These are phyloP conservation scores for Drosophila longiperda DNA, from an alignment of 2,888 invertebrate species.

Conservation along the genomic window DNA sequence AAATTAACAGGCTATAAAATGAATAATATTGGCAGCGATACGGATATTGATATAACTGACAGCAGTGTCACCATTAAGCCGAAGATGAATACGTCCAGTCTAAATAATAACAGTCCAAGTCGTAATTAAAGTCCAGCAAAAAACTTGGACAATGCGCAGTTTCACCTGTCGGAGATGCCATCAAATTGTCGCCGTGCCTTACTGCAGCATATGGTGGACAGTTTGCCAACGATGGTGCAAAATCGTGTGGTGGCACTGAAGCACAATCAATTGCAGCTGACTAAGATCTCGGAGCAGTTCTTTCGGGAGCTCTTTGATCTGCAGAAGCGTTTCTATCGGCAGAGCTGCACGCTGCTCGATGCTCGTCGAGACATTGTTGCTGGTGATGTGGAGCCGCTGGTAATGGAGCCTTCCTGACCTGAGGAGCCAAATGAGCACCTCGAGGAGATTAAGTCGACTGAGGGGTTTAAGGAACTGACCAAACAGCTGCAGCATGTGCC, in stretches of 20 bases:
- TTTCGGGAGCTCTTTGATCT: slow-evolving; percentile 60
- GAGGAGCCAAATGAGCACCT: slow-evolving; percentile 46
- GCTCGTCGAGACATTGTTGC: slow-evolving; percentile 54
- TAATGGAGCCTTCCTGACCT: slow-evolving; percentile 45
- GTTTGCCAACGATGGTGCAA: slow-evolving; percentile 42
- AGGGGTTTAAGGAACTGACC: slow-evolving; percentile 53
- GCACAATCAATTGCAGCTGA: slow-evolving; percentile 59
- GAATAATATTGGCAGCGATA: slow-evolving; percentile 23
- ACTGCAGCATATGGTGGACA: slow-evolving; percentile 57
- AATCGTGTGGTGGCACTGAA: slow-evolving; percentile 58
- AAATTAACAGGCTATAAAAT: slow-evolving; percentile 37
- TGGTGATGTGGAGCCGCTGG: slow-evolving; percentile 55
- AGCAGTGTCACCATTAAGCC: slow-evolving; percentile 16
- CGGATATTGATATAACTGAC: slow-evolving; percentile 32
- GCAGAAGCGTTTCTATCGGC: slow-evolving; percentile 57
- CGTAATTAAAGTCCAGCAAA: slow-evolving; percentile 36
- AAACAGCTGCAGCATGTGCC: slow-evolving; percentile 42
- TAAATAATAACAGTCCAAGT: slow-evolving; percentile 1
- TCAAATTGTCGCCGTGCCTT: slow-evolving; percentile 53
- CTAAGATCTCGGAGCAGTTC: slow-evolving; percentile 60
- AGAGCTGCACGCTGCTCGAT: slow-evolving; percentile 57
- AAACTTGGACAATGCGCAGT: slow-evolving; percentile 7
- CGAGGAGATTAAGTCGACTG: slow-evolving; percentile 53
- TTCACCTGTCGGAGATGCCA: slow-evolving; percentile 53
- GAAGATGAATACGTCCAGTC: not conserved